Evolutionary conservation across 2,113 vertebrate species (phyloP).

Genomic region (Rattus rattus): DNA sequence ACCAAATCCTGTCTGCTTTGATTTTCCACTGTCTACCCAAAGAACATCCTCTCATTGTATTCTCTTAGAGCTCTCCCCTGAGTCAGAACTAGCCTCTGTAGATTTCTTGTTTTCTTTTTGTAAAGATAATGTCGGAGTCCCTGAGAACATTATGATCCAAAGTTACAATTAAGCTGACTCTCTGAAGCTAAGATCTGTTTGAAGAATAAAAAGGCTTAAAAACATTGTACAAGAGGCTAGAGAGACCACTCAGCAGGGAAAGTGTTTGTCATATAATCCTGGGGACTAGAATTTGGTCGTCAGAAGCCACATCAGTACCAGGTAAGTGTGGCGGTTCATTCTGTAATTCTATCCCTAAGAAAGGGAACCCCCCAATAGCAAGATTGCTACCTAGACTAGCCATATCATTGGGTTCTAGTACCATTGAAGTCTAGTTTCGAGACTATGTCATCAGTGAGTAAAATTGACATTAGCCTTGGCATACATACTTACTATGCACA

Average conservation of each 20-base stretch:
- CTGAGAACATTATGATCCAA: constrained; percentile 7
- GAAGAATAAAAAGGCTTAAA: background rate
- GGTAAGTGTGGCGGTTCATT: background rate
- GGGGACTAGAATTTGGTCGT: background rate
- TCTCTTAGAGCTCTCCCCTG: background rate
- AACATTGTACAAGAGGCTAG: no score
- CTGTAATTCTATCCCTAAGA: background rate
- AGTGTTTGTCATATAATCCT: background rate
- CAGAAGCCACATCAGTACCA: background rate
- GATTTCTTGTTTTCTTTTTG: constrained; percentile 27
- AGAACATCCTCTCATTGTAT: background rate
- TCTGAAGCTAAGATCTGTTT: background rate
- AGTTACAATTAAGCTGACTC: background rate
- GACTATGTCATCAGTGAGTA: background rate
- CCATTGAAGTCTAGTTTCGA: no score
- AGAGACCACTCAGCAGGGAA: background rate
- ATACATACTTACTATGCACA: background rate
- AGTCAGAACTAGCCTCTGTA: background rate
- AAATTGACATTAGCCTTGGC: background rate
- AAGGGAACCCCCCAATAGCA: background rate
- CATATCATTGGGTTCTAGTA: background rate
- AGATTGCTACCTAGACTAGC: background rate
- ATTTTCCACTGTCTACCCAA: background rate
- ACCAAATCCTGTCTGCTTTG: background rate
- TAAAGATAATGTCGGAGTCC: background rate